A percentile compares a stretch with the other conserved stretches of the same genome.
These are phyloP conservation scores for Geothlypis trichas DNA, from an alignment of 2,113 vertebrate species.

Conservation along the genomic window DNA sequence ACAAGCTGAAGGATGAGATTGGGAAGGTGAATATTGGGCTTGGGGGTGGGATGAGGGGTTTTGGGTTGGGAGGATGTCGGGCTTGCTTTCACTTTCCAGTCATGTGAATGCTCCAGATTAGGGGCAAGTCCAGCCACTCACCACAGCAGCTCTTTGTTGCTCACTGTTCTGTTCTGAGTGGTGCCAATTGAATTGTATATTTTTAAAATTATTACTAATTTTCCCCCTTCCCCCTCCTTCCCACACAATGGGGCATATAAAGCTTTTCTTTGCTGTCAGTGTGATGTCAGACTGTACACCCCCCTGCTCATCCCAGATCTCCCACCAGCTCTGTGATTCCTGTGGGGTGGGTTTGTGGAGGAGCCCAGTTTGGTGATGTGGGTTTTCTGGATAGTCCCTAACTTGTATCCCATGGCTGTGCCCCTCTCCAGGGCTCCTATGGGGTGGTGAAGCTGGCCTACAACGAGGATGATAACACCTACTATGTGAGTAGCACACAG, in stretches of 20 bases:
- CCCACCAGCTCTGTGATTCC: background rate
- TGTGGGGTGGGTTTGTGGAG: fast-evolving
- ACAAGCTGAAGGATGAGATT: conserved; percentile 96
- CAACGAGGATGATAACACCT: conserved; percentile 96
- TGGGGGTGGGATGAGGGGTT: background rate
- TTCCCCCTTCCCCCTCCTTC: background rate
- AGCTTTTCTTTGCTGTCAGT: background rate
- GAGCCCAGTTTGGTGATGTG: background rate
- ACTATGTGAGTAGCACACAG: conserved; percentile 85
- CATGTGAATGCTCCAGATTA: background rate
- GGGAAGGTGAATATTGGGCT: conserved; percentile 85
- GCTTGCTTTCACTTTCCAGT: background rate
- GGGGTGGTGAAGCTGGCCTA: conserved; percentile 98
- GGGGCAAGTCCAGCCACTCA: background rate
- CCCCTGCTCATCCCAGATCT: background rate
- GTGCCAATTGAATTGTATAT: background rate
- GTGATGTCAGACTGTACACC: background rate
- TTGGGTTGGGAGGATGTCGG: background rate
- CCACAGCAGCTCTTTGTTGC: fast-evolving
- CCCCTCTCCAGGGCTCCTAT: conserved; percentile 87
- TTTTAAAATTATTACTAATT: background rate
- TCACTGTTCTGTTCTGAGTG: background rate
- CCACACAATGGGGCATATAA: background rate
- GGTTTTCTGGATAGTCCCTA: background rate
- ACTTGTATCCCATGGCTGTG: background rate